Evolutionary conservation across 2,888 invertebrate species (phyloP).

Genomic region (Serrognathus titanus): DNA sequence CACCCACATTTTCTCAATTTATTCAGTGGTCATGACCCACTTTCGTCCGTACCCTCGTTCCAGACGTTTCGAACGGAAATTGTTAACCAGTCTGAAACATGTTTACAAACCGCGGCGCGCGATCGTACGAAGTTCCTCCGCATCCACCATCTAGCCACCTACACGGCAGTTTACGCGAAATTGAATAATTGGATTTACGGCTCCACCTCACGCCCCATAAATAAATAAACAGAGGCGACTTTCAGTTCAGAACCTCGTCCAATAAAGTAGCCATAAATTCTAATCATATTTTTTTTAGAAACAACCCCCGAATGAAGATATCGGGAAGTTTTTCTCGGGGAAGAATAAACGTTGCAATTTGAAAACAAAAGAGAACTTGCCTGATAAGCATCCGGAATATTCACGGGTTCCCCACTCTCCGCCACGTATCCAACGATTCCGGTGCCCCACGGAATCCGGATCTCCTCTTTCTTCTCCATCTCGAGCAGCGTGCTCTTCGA

Average conservation of each 20-base stretch:
- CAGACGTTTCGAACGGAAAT: background rate
- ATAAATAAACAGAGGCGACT: no score
- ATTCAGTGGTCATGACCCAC: background rate
- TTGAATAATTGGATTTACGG: no score
- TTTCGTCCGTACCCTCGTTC: background rate
- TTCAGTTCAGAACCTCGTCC: no score
- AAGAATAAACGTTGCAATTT: background rate
- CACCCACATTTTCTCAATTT: no score
- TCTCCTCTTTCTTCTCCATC: constrained; percentile 90
- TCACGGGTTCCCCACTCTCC: constrained; percentile 87
- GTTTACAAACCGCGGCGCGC: background rate
- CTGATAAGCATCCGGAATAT: constrained; percentile 95
- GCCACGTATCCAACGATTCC: constrained; percentile 95
- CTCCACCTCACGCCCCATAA: no score
- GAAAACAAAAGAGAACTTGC: constrained; percentile 45
- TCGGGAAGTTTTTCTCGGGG: background rate
- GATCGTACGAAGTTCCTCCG: no score
- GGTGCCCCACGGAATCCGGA: constrained; percentile 90
- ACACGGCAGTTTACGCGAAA: no score
- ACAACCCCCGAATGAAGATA: no score
- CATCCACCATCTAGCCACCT: no score
- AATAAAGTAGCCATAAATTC: no score
- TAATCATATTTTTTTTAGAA: no score
- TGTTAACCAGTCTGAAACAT: background rate
- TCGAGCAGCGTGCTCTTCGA: constrained; percentile 88